Conservation (phyloP, 2,888 invertebrate species). For the Eupithecia subfuscata region DNA sequence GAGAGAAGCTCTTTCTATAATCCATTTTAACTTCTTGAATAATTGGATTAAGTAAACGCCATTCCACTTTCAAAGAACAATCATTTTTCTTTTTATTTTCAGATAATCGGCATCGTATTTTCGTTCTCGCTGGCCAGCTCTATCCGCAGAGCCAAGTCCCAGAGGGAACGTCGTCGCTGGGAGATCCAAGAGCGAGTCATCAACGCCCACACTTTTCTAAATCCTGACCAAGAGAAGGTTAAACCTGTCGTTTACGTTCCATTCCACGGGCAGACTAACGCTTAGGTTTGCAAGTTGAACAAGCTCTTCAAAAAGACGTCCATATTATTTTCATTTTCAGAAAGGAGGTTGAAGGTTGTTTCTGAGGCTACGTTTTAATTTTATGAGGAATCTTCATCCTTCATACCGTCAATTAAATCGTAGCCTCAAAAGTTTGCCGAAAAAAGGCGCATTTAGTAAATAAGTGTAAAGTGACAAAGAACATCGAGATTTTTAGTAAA, state of each 20-base stretch:
- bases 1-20: neutral
- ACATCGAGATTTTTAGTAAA: neutral
- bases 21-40: neutral
- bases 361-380: neutral
- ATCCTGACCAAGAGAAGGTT: slow-evolving; percentile 68
- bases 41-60: neutral
- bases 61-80: slow-evolving; percentile 5
- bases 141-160: slow-evolving; percentile 90
- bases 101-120: slow-evolving; percentile 94
- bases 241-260: slow-evolving; percentile 79
- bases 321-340: neutral
- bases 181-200: slow-evolving; percentile 86
- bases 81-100: slow-evolving; percentile 55
- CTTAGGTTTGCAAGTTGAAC: slow-evolving; percentile 49
- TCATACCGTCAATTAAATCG: no score
- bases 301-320: neutral
- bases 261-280: slow-evolving; percentile 74
- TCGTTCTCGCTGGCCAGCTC: slow-evolving; percentile 95
- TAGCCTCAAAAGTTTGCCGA: no score
- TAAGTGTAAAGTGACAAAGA: neutral
- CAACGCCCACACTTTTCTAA: slow-evolving; percentile 77
- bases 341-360: neutral
- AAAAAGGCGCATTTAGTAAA: neutral
- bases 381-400: no score
- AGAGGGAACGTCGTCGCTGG: slow-evolving; percentile 88